Base-by-base conservation (phyloP, 2,888 invertebrate genomes). In the Dromius quadrimaculatus region DNA sequence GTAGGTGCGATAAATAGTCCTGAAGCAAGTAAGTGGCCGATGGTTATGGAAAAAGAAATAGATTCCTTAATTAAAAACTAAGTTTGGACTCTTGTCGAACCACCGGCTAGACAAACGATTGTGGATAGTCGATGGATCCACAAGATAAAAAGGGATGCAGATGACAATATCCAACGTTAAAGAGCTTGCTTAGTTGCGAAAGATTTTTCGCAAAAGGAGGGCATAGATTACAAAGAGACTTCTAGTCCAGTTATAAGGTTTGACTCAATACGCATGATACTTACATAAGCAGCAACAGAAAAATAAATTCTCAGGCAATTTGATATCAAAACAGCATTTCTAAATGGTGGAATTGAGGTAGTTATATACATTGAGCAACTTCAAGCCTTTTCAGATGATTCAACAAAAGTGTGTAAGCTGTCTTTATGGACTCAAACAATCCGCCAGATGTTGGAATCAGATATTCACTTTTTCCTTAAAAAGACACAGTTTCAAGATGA, bases 371-470 rank as follows among this genome's bases (percentile, higher is more conserved):
- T 43, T 1, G 11, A 11, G 11, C 17, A 43, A 8, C 3, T 1
- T 1, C 11, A 43, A 17, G 17, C 11, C 11, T n/a, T 5, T 17
- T 8, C 6, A 28, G 28, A 28, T 8, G 28, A 28, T 3, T 5
- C 28, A 28, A 5, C 28, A 1, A 36, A 70, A 13, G 78, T 79
- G 1, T 81, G 80, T 65, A 75, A 74, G 28, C 73, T 81, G 77
- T 47, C 34, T 81, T n/a, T 81, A 81, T 73, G 80, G 80, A 2
- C 72, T 81, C 1, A 80, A 80, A 68, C 80, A 80, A 68, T 74
- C 79, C 3, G 75, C 79, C 6, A 68, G 80, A 62, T 75, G 75
- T 23, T 80, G 80, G 80, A n/a, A 78, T 71, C 54, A 72, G 15
- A 72, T 72, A 11, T 76, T 80, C 64, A 73, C 70, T n/a, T 43